Conservation (phyloP, 1,140 invertebrate species). For the Neoseiulus cucumeris region DNA sequence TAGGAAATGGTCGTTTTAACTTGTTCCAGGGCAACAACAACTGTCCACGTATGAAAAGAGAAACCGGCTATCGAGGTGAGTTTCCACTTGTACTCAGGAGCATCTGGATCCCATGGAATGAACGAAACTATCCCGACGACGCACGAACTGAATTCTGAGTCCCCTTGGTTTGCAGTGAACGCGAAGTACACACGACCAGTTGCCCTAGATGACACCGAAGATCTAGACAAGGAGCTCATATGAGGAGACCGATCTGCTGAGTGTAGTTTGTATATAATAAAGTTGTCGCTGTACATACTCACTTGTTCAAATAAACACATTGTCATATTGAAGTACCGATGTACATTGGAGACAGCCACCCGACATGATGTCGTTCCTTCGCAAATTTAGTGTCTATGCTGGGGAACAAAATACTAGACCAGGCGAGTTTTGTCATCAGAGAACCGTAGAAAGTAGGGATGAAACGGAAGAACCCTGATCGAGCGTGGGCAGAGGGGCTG, state of each 20-base stretch:
- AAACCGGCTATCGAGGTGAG: constrained; percentile 2
- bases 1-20: neutral
- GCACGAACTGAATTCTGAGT: no score
- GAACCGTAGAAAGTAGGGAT: no score
- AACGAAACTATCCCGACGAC: neutral
- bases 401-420: no score
- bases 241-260: neutral
- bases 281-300: neutral
- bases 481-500: no score
- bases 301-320: constrained; percentile 11
- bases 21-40: constrained; percentile 2
- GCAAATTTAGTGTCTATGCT: no score
- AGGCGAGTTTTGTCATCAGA: no score
- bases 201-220: neutral
- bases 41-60: neutral
- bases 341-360: no score
- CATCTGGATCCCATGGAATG: neutral
- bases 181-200: neutral
- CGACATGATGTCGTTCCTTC: no score
- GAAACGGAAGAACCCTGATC: no score
- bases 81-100: neutral
- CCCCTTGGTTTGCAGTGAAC: neutral
- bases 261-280: neutral
- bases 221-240: neutral
- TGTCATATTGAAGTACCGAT: neutral